These are phyloP conservation scores for Boleophthalmus pectinirostris DNA, from an alignment of 2,113 vertebrate genomes.

Conservation along the genomic window DNA sequence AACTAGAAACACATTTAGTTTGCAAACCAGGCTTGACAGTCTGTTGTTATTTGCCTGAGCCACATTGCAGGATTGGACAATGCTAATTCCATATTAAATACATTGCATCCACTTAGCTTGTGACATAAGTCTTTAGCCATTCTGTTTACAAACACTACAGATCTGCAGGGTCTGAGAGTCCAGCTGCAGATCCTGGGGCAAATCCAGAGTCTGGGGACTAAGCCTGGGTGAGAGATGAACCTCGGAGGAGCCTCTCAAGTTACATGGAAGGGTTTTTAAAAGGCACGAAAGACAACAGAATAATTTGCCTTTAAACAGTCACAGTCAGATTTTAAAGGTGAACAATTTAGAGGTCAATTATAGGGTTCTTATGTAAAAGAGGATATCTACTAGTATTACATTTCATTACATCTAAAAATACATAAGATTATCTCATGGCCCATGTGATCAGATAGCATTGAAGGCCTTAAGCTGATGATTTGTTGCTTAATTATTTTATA, in stretches of 20 bases:
- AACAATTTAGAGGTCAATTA: background rate
- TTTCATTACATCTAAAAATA: too few relatives aligned
- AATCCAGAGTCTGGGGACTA: conserved; percentile 10
- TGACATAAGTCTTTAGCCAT: background rate
- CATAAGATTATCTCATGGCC: too few relatives aligned
- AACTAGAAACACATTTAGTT: too few relatives aligned
- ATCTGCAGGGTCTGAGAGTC: background rate
- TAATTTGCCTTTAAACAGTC: background rate
- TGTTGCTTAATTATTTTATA: too few relatives aligned
- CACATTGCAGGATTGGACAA: background rate
- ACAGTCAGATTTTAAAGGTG: background rate
- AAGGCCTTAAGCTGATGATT: too few relatives aligned
- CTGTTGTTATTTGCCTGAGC: background rate
- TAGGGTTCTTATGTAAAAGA: background rate
- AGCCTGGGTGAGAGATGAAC: conserved; percentile 6
- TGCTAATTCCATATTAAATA: background rate
- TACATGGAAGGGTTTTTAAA: conserved; percentile 2
- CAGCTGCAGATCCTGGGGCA: conserved; percentile 26
- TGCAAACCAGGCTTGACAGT: too few relatives aligned
- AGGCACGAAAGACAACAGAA: background rate
- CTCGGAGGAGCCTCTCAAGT: conserved; percentile 22
- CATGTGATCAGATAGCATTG: background rate
- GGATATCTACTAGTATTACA: too few relatives aligned
- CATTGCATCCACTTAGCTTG: background rate
- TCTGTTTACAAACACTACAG: background rate